Evolutionary conservation across 2,888 invertebrate genomes (phyloP).

Genomic region (Cerceris rybyensis): DNA sequence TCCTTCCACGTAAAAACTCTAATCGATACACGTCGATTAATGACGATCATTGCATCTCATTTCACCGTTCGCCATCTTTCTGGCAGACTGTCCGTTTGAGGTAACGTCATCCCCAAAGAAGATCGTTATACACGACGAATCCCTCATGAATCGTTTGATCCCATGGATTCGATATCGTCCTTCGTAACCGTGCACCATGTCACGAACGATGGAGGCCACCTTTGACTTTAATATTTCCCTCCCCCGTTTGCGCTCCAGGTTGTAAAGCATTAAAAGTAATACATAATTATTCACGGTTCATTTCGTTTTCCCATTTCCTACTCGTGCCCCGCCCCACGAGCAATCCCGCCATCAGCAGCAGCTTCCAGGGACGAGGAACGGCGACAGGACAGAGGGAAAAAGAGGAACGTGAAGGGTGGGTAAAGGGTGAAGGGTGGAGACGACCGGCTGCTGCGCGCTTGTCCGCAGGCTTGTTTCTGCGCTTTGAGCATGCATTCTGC

Average conservation of each 20-base stretch:
- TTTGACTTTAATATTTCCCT: conserved; percentile 69
- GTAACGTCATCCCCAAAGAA: conserved; percentile 9
- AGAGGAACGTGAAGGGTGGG: conserved; percentile 13
- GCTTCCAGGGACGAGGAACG: conserved; percentile 30
- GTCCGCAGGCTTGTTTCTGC: conserved; percentile 62
- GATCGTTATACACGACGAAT: conserved; percentile 54
- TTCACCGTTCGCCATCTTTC: neutral
- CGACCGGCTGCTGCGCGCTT: conserved; percentile 38
- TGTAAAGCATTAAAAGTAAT: conserved; percentile 70
- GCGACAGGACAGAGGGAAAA: conserved; percentile 28
- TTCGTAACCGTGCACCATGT: conserved; percentile 16
- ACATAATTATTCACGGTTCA: conserved; percentile 76
- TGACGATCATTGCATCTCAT: neutral
- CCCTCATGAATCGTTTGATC: conserved; percentile 64
- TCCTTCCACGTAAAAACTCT: too few species aligned
- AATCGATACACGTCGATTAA: too few species aligned
- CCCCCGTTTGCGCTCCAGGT: conserved; percentile 35
- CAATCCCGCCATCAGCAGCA: conserved; percentile 50
- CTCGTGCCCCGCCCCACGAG: conserved; percentile 47
- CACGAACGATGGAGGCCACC: conserved; percentile 70
- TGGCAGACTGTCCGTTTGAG: neutral
- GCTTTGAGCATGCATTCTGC: conserved; percentile 62
- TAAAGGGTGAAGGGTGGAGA: conserved; percentile 10
- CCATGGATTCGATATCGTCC: conserved; percentile 8
- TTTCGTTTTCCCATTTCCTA: conserved; percentile 76